Base-by-base conservation (phyloP, 2,113 vertebrate species). In the Scopus umbretta region DNA sequence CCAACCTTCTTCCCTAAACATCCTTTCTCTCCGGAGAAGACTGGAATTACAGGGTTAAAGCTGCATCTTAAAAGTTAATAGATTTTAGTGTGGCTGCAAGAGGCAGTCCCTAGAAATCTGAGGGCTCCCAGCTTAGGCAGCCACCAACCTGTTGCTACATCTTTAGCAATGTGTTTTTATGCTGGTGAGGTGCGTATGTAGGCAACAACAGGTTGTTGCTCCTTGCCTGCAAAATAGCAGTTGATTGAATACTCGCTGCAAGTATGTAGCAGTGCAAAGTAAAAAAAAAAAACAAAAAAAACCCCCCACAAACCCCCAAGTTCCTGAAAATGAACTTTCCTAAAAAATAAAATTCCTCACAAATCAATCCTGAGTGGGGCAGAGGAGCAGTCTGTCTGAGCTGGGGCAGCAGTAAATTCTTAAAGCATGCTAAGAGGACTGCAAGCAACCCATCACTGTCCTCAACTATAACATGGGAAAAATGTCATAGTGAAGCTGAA, bases 81-180 rank as follows among this genome's bases (percentile, higher is more conserved):
- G 27, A 13, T 56, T 90, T 86, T 26, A 40, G 7, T 8, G n/a
- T 49, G 49, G 38, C 43, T 0, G 1, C 23, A 40, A 29, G 12
- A 81, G 32, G 21, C 36, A 65, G 9, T 27, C 11, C 34, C 58
- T 40, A 30, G 43, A 65, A 80, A 76, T 25, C 13, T n/a, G 53
- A 67, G 45, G 58, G 30, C 49, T 49, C 5, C 11, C 16, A 34
- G 22, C 13, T 47, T 52, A 71, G 36, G 29, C 34, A 90, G 29
- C 29, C 18, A 18, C 38, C 0, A 0, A 27, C 14, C 17, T 40
- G 5, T 56, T 91, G 45, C 23, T 82, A 0, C 36, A n/a, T 16
- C 19, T 58, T 84, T 34, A 65, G 29, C 25, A 16, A 47, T 9
- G 30, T 38, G 38, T 43, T 85, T 93, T 96, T 62, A 9, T 23